Base-by-base conservation (phyloP, 2,888 invertebrate species). In the Cryptosula pallasiana region DNA sequence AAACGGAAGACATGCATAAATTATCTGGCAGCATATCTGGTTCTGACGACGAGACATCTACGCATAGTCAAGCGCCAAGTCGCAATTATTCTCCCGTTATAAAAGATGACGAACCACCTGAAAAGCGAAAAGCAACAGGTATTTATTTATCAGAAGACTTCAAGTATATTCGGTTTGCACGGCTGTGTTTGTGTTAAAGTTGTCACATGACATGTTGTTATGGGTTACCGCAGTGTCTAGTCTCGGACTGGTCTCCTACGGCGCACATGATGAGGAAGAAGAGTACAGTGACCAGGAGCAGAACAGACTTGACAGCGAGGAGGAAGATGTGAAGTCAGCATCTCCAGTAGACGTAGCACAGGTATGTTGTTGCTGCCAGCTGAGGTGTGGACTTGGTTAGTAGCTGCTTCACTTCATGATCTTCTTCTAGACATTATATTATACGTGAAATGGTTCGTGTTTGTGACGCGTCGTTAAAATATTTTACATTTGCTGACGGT, bases 1-100 rank as follows among this genome's bases (percentile, higher is more conserved):
- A 63, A 13, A 13, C 27, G 5, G 63, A 34, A 16, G 63, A 63
- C 32, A 27, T 63, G 63, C 63, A 63, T 63, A 63, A 63, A 63
- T 13, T 63, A 27, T 63, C 63, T 25, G 63, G 63, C 32, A 32
- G 13, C 13, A 63, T 63, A 63, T 63, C 63, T 5, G 63, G 63
- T 13, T 63, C 63, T 32, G 63, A 63, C 32, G 63, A 63, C 32
- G 63, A 63, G 27, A 13, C 13, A 16, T 63, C 63, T n/a, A 29
- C 63, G 2, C 63, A 63, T n/a, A 63, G 63, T 32, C 20, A 27
- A 32, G 63, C 63, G 13, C 63, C 63, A 27, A 63, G 63, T 32
- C 45, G 45, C 20, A 63, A 27, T 32, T 63, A 63, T 63, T 63
- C 63, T 13, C 63, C 63, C 2, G 32, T 63, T 9, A 63, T 63